Evolutionary conservation across 2,113 vertebrate genomes (phyloP).

Genomic region (Carettochelys insculpta): DNA sequence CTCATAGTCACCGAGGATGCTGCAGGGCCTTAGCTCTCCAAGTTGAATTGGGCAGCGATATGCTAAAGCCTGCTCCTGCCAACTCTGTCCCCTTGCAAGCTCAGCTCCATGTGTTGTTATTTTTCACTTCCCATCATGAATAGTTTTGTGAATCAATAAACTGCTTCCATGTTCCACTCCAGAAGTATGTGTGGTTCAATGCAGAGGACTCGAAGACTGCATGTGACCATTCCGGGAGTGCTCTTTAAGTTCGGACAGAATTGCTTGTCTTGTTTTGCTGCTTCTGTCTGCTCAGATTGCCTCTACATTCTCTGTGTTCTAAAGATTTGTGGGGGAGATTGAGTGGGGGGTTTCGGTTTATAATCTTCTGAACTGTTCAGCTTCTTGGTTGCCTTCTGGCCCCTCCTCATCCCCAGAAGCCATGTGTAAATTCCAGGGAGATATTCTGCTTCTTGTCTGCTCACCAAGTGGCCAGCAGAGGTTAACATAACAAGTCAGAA

Average conservation of each 20-base stretch:
- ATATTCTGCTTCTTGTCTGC: not conserved
- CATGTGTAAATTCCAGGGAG: fast-evolving
- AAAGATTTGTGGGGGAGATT: not conserved
- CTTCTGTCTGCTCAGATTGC: fast-evolving
- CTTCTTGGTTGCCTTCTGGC: not conserved
- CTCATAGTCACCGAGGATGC: fast-evolving
- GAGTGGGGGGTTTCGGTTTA: constrained; percentile 1
- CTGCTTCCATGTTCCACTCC: not conserved
- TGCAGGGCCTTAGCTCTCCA: not conserved
- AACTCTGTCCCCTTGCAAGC: not conserved
- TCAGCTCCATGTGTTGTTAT: not conserved
- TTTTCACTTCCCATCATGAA: not conserved
- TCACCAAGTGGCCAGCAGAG: not conserved
- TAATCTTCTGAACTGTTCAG: constrained; percentile 61
- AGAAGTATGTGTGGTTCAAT: not conserved
- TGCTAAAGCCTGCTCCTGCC: not conserved
- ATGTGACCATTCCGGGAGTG: not conserved
- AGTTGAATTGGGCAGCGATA: not conserved
- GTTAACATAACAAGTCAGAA: constrained; percentile 46
- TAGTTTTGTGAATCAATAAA: not conserved
- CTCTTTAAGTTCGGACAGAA: fast-evolving
- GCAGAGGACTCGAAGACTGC: not conserved
- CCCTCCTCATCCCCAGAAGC: not conserved
- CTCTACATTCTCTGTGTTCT: not conserved
- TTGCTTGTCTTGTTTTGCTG: fast-evolving